A percentile compares a stretch with the other conserved stretches of the same genome.
Evolutionary conservation across 2,113 vertebrate species (phyloP).

Genomic region (Tringa solitaria): DNA sequence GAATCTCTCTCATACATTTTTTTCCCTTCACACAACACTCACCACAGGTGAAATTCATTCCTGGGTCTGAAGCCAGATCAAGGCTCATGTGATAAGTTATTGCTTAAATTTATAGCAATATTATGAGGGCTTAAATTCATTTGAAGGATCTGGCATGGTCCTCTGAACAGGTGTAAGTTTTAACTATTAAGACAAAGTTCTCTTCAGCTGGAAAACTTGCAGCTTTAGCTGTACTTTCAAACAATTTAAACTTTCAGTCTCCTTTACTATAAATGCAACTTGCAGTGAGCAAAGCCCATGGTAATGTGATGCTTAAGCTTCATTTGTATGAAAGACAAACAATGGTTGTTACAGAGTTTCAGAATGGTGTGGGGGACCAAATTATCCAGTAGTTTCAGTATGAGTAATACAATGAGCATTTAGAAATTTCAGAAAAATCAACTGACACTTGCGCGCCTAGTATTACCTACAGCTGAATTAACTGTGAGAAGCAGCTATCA

Average conservation of each 20-base stretch:
- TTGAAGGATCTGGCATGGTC: not conserved
- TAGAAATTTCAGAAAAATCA: not conserved
- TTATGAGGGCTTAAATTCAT: not conserved
- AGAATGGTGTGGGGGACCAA: not conserved
- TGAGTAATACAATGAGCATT: not conserved
- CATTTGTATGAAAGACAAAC: not conserved
- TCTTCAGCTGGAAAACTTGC: not conserved
- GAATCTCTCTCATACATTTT: conserved; percentile 45
- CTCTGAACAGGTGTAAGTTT: conserved; percentile 5
- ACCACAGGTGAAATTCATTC: conserved; percentile 45
- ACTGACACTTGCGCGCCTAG: not conserved
- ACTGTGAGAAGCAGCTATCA: not conserved
- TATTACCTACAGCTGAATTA: not conserved
- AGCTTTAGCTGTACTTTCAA: not conserved
- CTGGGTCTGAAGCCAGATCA: not conserved
- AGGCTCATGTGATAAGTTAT: not conserved
- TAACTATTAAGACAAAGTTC: not conserved
- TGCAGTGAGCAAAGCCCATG: not conserved
- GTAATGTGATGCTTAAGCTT: not conserved
- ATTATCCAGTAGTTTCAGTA: not conserved
- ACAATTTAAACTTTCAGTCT: not conserved
- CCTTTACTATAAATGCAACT: not conserved
- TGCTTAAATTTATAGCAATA: conserved; percentile 5
- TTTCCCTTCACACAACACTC: conserved; percentile 31
- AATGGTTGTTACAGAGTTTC: not conserved